Evolutionary conservation across 2,113 vertebrate species (phyloP).

Genomic region (Camelus dromedarius): DNA sequence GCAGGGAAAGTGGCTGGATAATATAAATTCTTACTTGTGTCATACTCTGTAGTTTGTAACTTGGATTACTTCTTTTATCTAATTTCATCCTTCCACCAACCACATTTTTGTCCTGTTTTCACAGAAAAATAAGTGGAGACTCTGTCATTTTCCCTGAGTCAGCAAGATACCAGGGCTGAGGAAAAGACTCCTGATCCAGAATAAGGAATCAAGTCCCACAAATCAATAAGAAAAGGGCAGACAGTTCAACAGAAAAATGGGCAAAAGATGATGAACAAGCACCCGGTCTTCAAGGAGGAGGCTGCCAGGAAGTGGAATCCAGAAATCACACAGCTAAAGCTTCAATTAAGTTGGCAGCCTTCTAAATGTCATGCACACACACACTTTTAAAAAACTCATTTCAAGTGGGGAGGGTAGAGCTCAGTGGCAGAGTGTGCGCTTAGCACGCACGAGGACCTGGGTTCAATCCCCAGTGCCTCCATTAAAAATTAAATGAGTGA

Average conservation of each 20-base stretch:
- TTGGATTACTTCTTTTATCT: constrained; percentile 46
- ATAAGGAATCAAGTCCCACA: constrained; percentile 17
- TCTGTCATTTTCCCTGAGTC: constrained; percentile 15
- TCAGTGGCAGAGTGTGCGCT: no score
- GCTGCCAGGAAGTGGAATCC: not conserved
- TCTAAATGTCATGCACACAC: not conserved
- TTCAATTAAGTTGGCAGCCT: not conserved
- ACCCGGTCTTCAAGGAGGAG: not conserved
- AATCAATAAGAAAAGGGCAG: not conserved
- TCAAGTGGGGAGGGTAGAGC: no score
- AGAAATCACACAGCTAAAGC: not conserved
- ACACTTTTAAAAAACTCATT: no score
- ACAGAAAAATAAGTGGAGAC: constrained; percentile 33
- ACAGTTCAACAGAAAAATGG: not conserved
- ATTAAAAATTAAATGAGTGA: no score
- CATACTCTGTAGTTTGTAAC: not conserved
- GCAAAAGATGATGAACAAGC: not conserved
- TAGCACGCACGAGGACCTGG: no score
- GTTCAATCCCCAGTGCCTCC: no score
- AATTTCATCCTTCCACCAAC: not conserved
- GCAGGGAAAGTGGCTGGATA: not conserved
- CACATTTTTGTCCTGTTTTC: constrained; percentile 56
- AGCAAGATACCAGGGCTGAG: not conserved
- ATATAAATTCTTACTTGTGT: constrained; percentile 52
- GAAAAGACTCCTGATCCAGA: not conserved